Percentiles rank a stretch among this genome's conserved stretches.
Conservation (phyloP, 2,888 invertebrate species). For the Frankliniella intonsa region DNA sequence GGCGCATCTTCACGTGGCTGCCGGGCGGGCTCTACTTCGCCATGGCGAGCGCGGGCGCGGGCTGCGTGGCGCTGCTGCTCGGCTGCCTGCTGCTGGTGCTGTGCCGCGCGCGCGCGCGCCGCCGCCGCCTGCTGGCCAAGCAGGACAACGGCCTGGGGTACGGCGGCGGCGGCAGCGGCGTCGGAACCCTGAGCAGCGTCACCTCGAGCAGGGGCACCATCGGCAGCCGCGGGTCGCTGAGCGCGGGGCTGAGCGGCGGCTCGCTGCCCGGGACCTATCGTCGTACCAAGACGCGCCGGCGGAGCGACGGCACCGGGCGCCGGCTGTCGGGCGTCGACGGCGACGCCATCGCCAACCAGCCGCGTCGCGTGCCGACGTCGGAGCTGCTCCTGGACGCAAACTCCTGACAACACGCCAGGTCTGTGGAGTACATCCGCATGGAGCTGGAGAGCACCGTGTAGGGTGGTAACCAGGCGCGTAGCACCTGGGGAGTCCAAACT, state of each 20-base stretch:
- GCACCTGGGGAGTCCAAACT: not conserved
- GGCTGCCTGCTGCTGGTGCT: slow-evolving; percentile 9
- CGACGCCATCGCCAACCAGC: slow-evolving; percentile 36
- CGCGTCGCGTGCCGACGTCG: slow-evolving; percentile 60
- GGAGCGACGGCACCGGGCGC: slow-evolving; percentile 6
- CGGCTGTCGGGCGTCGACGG: slow-evolving; percentile 28
- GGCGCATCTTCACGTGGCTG: slow-evolving; percentile 37
- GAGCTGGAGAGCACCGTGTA: slow-evolving; percentile 91
- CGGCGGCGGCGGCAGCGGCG: slow-evolving; percentile 11
- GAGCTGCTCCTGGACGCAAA: slow-evolving; percentile 62
- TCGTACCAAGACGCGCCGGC: slow-evolving; percentile 4
- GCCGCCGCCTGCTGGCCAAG: slow-evolving; percentile 34
- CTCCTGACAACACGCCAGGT: slow-evolving; percentile 85
- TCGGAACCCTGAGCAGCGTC: slow-evolving; percentile 29
- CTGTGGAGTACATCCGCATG: slow-evolving; percentile 89
- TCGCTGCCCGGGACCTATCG: slow-evolving; percentile 24
- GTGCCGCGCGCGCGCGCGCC: slow-evolving; percentile 24
- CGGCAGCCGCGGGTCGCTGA: slow-evolving; percentile 36
- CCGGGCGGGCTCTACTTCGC: slow-evolving; percentile 30
- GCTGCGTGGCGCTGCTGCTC: slow-evolving; percentile 26
- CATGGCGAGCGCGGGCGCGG: slow-evolving; percentile 32
- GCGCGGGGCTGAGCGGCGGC: slow-evolving; percentile 34
- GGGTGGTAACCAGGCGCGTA: slow-evolving; percentile 17
- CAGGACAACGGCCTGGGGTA: slow-evolving; percentile 34
- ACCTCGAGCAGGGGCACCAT: slow-evolving; percentile 34